Percentiles rank a stretch among this genome's conserved stretches.
phyloP scores from a whole-genome alignment of 2,113 vertebrate species.

The Pontoporia blainvillei region DNA sequence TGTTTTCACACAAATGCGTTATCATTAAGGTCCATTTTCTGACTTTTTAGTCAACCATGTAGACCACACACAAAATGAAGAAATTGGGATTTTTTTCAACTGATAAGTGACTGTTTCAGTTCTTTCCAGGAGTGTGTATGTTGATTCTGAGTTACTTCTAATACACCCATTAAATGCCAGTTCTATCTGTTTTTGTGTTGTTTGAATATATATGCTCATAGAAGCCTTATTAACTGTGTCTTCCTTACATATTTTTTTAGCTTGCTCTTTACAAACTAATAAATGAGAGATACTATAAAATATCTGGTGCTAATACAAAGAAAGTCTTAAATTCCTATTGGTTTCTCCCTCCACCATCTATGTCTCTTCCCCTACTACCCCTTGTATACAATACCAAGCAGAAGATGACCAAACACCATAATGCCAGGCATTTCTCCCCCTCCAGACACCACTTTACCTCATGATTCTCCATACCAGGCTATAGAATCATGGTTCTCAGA shows the following conservation, averaged over 20 bases:
- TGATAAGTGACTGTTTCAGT: background rate
- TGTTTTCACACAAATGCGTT: slow-evolving; percentile 5
- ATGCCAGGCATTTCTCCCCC: background rate
- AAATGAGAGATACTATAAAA: slow-evolving; percentile 13
- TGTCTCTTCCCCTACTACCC: background rate
- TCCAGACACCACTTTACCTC: background rate
- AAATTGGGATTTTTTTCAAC: background rate
- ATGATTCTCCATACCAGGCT: background rate
- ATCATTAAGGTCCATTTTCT: background rate
- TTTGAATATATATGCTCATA: background rate
- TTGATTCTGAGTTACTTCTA: background rate
- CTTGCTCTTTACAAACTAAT: background rate
- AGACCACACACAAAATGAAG: background rate
- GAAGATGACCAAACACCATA: background rate
- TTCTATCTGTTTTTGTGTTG: background rate
- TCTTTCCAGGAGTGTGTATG: background rate
- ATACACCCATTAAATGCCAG: background rate
- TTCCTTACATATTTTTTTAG: background rate
- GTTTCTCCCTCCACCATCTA: background rate
- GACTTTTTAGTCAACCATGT: background rate
- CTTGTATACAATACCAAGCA: background rate
- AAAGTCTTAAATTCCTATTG: background rate
- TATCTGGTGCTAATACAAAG: background rate
- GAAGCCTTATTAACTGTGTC: background rate
- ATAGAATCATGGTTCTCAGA: background rate